phyloP scores from a whole-genome alignment of 2,888 invertebrate genomes.

The Troides helena region DNA sequence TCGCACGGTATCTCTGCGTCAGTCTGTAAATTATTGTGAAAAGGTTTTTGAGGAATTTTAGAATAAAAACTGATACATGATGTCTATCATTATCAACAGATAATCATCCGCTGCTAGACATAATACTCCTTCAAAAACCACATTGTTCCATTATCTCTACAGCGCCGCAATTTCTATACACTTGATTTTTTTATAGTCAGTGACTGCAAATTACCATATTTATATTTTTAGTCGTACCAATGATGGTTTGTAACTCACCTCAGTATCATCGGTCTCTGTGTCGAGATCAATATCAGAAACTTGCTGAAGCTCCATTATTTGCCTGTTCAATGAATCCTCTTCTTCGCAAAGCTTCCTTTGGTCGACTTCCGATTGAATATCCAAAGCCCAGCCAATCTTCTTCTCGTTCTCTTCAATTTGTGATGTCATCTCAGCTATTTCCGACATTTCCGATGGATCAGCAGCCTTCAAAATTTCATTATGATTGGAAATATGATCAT shows the following conservation, averaged over 20 bases:
- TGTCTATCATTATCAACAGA: too few species aligned
- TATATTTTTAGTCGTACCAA: too few species aligned
- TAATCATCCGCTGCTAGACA: too few species aligned
- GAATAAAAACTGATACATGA: too few species aligned
- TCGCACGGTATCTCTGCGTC: conserved; percentile 83
- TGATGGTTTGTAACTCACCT: conserved; percentile 51
- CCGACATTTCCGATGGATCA: conserved; percentile 74
- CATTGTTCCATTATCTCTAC: too few species aligned
- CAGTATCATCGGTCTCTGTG: conserved; percentile 90
- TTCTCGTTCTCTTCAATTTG: conserved; percentile 78
- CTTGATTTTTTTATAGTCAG: too few species aligned
- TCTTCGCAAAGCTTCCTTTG: conserved; percentile 87
- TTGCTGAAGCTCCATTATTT: conserved; percentile 86
- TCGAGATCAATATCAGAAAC: conserved; percentile 88
- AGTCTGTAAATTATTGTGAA: conserved; percentile 58
- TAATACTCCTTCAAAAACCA: too few species aligned
- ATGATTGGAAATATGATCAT: conserved; percentile 65
- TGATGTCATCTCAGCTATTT: conserved; percentile 76
- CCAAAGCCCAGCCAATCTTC: conserved; percentile 81
- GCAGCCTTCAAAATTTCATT: conserved; percentile 67
- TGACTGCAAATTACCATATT: too few species aligned
- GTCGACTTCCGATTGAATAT: conserved; percentile 85
- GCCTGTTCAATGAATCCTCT: conserved; percentile 86
- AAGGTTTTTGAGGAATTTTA: too few species aligned
- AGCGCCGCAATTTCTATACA: too few species aligned